These are phyloP conservation scores for Phyto melanocephala DNA, from an alignment of 2,888 invertebrate genomes.

Conservation along the genomic window DNA sequence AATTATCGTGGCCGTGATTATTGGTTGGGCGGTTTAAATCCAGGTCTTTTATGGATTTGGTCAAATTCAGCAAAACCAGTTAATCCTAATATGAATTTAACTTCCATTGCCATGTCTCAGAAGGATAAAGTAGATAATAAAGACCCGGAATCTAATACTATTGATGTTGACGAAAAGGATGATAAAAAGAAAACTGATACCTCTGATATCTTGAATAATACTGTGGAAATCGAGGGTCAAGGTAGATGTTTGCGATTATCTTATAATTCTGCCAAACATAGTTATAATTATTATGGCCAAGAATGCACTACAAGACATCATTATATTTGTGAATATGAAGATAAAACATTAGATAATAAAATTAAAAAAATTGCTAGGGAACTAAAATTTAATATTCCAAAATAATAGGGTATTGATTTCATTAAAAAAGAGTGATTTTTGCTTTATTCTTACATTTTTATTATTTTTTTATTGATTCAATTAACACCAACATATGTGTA, in stretches of 20 bases:
- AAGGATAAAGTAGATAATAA: conserved; percentile 66
- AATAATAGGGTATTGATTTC: neutral
- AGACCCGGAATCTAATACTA: conserved; percentile 69
- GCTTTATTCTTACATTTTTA: too few species aligned
- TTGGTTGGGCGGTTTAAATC: conserved; percentile 92
- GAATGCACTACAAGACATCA: conserved; percentile 85
- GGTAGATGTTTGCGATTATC: conserved; percentile 87
- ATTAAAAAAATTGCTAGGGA: conserved; percentile 80
- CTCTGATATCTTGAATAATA: conserved; percentile 76
- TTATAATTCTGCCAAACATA: conserved; percentile 82
- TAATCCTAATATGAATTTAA: conserved; percentile 79
- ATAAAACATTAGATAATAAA: conserved; percentile 83
- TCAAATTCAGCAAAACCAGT: conserved; percentile 89
- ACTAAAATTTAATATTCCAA: conserved; percentile 67
- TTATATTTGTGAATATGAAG: conserved; percentile 86
- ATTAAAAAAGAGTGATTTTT: neutral
- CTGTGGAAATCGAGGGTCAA: conserved; percentile 81
- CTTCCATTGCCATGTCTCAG: conserved; percentile 75
- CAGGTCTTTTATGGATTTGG: conserved; percentile 93
- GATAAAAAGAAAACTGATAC: conserved; percentile 61
- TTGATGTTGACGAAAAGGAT: conserved; percentile 69
- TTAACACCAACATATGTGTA: too few species aligned
- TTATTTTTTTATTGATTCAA: too few species aligned
- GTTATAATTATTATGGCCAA: conserved; percentile 85
- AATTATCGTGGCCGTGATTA: conserved; percentile 84